Conservation (phyloP, 2,113 vertebrate species). For the Lontra canadensis region DNA sequence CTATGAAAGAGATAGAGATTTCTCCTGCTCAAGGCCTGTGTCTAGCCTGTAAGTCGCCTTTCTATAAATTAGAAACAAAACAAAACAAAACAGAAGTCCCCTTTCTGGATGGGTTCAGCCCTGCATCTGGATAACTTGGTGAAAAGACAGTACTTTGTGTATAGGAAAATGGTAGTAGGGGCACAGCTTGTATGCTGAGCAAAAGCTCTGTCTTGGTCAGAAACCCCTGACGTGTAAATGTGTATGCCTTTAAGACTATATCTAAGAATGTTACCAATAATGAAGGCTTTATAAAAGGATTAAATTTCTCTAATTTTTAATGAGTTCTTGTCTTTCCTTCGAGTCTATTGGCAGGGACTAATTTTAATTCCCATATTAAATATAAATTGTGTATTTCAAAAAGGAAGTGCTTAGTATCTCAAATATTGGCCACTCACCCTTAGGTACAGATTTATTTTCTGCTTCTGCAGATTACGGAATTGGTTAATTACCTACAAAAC, state of each 20-base stretch:
- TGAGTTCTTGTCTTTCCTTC: background rate
- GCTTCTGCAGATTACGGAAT: constrained; percentile 54
- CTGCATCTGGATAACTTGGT: no score
- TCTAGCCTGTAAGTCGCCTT: background rate
- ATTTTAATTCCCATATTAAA: constrained; percentile 54
- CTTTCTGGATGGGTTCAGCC: background rate
- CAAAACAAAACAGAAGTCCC: background rate
- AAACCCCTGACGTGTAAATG: no score
- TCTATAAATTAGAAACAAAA: background rate
- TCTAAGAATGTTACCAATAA: background rate
- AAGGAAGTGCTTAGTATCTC: background rate
- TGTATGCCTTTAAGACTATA: background rate
- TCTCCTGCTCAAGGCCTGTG: background rate
- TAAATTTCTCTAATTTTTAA: constrained; percentile 25
- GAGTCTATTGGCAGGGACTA: background rate
- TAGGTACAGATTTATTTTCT: constrained; percentile 58
- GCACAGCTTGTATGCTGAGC: no score
- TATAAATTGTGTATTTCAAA: background rate
- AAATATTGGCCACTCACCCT: background rate
- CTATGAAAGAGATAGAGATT: background rate
- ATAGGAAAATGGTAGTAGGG: rapidly evolving
- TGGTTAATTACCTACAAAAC: constrained; percentile 65
- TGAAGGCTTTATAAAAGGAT: background rate
- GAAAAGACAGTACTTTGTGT: background rate
- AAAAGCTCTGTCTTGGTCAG: background rate